Evolutionary conservation across 2,888 invertebrate species (phyloP), one percentile per base, ranked within the genome.

Genomic region (Philhelius pedissequus): DNA sequence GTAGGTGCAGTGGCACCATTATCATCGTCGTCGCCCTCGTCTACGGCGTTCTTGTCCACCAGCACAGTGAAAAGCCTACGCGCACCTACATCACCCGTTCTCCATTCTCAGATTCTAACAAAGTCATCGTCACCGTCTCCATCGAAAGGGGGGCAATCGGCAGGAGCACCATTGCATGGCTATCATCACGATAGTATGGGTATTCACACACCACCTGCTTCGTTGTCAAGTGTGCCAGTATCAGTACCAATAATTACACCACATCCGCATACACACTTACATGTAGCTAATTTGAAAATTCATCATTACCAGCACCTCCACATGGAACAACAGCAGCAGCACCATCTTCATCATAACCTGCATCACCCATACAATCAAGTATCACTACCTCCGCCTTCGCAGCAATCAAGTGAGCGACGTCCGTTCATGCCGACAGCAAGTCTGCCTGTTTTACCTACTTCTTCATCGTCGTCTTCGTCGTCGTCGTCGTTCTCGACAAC

Each of bases 241-340:
- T 87, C 89, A 79, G 88, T 89, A 87, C 89, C 89, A 87, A 88
- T 89, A 77, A 86, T 87, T 87, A 87, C 88, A 86, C 87, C 88
- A 87, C 88, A 87, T 86, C 86, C 81, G 81, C 84, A 86, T 74
- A 84, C 60, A 74, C 86, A 78, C 71, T 78, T 75, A 66, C 83
- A 75, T 38, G 66, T 76, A 27, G 66, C 80, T 71, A 84, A 84
- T 84, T 84, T 84, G 84, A 84, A 84, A 84, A 84, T 48, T 45
- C 79, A 78, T 77, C 68, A 78, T 77, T 80, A 80, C 66, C 86
- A 86, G 40, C 78, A 82, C 86, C 75, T 75, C 40, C 86, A 77
- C 45, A 78, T 81, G 75, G 80, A 86, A 50, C 73, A 70, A 9
- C 83, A 79, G 3, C 80, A 86, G 1, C 79, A 80, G 32, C 69